These are phyloP conservation scores for Drosophila maculinotata DNA, from an alignment of 2,888 invertebrate genomes.

Conservation along the genomic window DNA sequence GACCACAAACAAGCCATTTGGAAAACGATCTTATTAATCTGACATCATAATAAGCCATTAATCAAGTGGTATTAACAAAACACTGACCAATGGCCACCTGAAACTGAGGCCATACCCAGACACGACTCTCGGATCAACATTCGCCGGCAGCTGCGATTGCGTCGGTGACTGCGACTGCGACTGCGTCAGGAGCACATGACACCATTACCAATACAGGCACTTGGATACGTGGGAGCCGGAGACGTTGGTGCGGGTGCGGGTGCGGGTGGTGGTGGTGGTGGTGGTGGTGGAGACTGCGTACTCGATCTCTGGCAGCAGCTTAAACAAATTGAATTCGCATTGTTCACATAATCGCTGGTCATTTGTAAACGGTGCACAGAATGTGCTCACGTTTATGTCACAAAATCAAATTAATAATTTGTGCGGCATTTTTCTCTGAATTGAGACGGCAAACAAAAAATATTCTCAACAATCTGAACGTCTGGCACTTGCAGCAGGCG, in stretches of 20 bases:
- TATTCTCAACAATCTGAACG: slow-evolving; percentile 24
- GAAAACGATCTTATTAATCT: slow-evolving; percentile 84
- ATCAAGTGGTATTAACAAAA: slow-evolving; percentile 81
- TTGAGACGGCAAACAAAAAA: slow-evolving; percentile 43
- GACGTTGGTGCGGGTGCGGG: background rate
- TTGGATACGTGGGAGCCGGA: slow-evolving; percentile 4
- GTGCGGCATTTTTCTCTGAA: slow-evolving; percentile 47
- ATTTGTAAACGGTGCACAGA: slow-evolving; percentile 67
- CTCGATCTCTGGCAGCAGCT: slow-evolving; percentile 59
- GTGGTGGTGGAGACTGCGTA: slow-evolving; percentile 17
- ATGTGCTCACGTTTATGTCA: slow-evolving; percentile 77
- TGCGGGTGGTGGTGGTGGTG: slow-evolving; percentile 1
- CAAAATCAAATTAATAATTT: slow-evolving; percentile 65
- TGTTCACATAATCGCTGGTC: slow-evolving; percentile 67
- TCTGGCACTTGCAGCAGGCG: slow-evolving; percentile 58
- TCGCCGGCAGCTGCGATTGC: slow-evolving; percentile 43
- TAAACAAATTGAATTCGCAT: slow-evolving; percentile 79
- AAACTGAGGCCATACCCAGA: slow-evolving; percentile 53
- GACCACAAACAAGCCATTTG: slow-evolving; percentile 56
- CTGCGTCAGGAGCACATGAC: slow-evolving; percentile 50
- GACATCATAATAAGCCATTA: slow-evolving; percentile 84
- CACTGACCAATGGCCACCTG: slow-evolving; percentile 66
- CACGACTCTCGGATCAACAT: slow-evolving; percentile 60
- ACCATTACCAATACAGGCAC: slow-evolving; percentile 32
- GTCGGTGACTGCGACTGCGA: slow-evolving; percentile 9